Percentiles rank a stretch among this genome's conserved stretches.
phyloP scores from a whole-genome alignment of 2,113 vertebrate genomes.

The Ophiodon elongatus region DNA sequence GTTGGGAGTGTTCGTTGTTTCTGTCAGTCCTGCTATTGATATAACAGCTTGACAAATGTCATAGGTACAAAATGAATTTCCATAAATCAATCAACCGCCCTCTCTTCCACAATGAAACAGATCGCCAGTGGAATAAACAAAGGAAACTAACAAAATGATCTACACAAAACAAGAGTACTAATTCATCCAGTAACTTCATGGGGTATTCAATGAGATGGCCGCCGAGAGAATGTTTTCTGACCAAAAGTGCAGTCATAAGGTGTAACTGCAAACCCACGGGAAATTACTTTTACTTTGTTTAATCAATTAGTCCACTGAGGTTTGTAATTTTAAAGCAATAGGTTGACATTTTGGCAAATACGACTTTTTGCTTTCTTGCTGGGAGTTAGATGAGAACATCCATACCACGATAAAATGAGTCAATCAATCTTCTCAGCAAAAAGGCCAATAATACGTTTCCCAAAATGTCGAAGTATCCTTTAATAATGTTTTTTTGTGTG shows the following conservation, averaged over 20 bases:
- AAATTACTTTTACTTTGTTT: slow-evolving; percentile 11
- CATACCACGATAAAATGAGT: neutral
- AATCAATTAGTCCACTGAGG: slow-evolving; percentile 13
- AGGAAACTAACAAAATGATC: slow-evolving; percentile 26
- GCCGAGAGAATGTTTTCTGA: slow-evolving; percentile 6
- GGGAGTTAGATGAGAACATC: neutral
- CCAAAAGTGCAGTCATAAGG: slow-evolving; percentile 9
- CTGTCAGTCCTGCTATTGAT: slow-evolving; percentile 64
- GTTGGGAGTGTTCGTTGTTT: slow-evolving; percentile 56
- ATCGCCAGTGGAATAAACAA: slow-evolving; percentile 51
- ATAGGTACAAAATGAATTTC: slow-evolving; percentile 58
- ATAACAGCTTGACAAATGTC: slow-evolving; percentile 65
- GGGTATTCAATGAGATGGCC: slow-evolving; percentile 18
- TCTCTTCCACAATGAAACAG: slow-evolving; percentile 34
- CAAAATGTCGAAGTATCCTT: neutral
- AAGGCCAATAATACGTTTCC: neutral
- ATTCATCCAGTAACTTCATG: slow-evolving; percentile 37
- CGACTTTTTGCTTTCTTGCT: neutral
- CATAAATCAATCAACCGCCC: slow-evolving; percentile 67
- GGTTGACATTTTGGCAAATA: slow-evolving; percentile 3
- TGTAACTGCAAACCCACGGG: slow-evolving; percentile 16
- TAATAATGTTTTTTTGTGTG: neutral
- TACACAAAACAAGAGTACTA: slow-evolving; percentile 30
- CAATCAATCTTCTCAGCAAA: neutral
- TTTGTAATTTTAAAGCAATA: slow-evolving; percentile 15